Percentiles rank a stretch among this genome's conserved stretches.
phyloP scores from a whole-genome alignment of 2,888 invertebrate species.

The Julus scanicus region DNA sequence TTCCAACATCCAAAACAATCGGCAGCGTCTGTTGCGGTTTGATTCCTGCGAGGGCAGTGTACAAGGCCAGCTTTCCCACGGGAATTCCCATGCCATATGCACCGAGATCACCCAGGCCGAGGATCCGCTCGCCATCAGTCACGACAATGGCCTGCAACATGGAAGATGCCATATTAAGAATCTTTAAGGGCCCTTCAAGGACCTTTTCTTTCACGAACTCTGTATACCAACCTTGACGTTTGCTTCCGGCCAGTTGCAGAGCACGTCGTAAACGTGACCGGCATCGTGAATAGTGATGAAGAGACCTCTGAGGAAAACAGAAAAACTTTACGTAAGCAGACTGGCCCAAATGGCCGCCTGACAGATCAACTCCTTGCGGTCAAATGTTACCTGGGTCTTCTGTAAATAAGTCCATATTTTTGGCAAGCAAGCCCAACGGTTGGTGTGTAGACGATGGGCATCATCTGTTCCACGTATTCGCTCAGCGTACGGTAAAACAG shows the following conservation, averaged over 20 bases:
- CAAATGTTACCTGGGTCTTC: conserved; percentile 77
- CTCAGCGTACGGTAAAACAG: conserved; percentile 91
- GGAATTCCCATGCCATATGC: conserved; percentile 99
- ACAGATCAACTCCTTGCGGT: neutral
- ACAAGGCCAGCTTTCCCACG: conserved; percentile 94
- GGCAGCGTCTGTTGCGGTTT: conserved; percentile 96
- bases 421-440: conserved; percentile 98
- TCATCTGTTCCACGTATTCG: conserved; percentile 88
- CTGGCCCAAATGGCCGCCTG: neutral
- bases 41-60: conserved; percentile 96
- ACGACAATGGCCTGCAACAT: conserved; percentile 79
- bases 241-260: conserved; percentile 86
- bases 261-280: conserved; percentile 91
- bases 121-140: conserved; percentile 97
- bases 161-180: neutral
- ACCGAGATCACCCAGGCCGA: conserved; percentile 97
- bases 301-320: conserved; percentile 73
- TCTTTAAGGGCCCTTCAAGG: neutral
- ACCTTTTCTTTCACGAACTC: neutral
- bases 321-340: neutral
- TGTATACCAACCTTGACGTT: conserved; percentile 67
- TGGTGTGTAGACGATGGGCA: conserved; percentile 99
- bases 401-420: conserved; percentile 91
- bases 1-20: conserved; percentile 93
- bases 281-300: conserved; percentile 97